These are phyloP conservation scores for Campylorhamphus procurvoides DNA, from an alignment of 2,113 vertebrate genomes.

Conservation along the genomic window DNA sequence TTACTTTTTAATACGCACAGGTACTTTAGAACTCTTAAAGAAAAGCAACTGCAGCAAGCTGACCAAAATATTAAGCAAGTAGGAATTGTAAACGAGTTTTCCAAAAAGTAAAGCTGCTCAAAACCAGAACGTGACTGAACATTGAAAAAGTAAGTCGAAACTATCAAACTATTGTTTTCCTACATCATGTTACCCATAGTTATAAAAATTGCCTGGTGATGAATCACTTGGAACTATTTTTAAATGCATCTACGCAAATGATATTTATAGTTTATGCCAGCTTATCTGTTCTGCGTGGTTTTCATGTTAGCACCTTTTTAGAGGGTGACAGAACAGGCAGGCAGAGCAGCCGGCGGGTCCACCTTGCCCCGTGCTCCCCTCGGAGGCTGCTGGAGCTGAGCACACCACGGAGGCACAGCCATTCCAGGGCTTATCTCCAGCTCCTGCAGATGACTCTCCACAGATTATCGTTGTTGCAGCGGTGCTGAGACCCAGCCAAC, in stretches of 20 bases:
- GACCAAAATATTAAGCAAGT: not conserved
- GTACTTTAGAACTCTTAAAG: not conserved
- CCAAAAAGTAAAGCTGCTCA: not conserved
- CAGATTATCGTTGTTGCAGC: too few species aligned
- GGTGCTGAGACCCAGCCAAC: not conserved
- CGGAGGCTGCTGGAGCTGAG: not conserved
- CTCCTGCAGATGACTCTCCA: not conserved
- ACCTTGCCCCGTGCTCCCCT: not conserved
- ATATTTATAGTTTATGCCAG: slow-evolving; percentile 75
- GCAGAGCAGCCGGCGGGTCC: not conserved
- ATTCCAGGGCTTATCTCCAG: not conserved
- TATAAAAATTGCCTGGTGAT: slow-evolving; percentile 68
- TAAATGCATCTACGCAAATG: slow-evolving; percentile 67
- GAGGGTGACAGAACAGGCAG: slow-evolving; percentile 47
- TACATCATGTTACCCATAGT: slow-evolving; percentile 56
- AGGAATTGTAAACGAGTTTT: not conserved
- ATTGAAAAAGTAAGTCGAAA: slow-evolving; percentile 11
- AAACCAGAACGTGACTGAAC: not conserved
- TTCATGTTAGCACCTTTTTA: slow-evolving; percentile 69
- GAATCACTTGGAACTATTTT: slow-evolving; percentile 76
- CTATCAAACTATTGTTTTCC: slow-evolving; percentile 61
- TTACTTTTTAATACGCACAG: not conserved
- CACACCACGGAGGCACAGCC: not conserved
- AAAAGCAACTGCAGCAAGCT: not conserved
- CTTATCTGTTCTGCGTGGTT: slow-evolving; percentile 73